Conservation (phyloP, 2,888 invertebrate genomes). For the Polyploca ridens region DNA sequence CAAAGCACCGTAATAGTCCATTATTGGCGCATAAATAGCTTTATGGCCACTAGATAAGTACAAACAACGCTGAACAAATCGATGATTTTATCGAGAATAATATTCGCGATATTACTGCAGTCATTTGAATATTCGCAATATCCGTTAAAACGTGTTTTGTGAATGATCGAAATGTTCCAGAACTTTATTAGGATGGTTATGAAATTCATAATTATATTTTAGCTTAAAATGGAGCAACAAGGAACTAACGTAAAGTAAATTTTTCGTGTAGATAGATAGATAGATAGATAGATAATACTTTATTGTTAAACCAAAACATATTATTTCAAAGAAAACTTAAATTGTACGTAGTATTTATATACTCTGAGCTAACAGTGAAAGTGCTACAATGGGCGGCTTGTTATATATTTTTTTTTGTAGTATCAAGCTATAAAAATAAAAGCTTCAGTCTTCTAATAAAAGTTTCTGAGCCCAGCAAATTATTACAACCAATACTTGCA, state of each 20-base stretch:
- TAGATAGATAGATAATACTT: too few relatives aligned
- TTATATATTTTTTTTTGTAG: too few relatives aligned
- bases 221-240: not conserved
- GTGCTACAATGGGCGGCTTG: too few relatives aligned
- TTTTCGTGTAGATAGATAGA: too few relatives aligned
- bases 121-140: slow-evolving; percentile 2
- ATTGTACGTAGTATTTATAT: too few relatives aligned
- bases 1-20: slow-evolving; percentile 9
- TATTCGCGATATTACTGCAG: slow-evolving; percentile 6
- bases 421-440: not conserved
- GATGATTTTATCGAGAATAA: slow-evolving; percentile 11
- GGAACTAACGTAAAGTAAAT: too few relatives aligned
- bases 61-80: slow-evolving; percentile 6
- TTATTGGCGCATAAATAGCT: slow-evolving; percentile 8
- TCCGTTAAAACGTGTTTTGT: slow-evolving; percentile 2
- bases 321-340: too few relatives aligned
- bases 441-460: slow-evolving; percentile 39
- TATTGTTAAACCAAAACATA: too few relatives aligned
- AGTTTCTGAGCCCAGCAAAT: slow-evolving; percentile 48
- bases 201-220: not conserved
- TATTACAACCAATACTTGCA: slow-evolving; percentile 30
- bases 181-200: not conserved
- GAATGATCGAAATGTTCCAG: not conserved
- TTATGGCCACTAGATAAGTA: slow-evolving; percentile 4
- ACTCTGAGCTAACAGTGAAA: too few relatives aligned